A percentile compares a stretch with the other conserved stretches of the same genome.
phyloP scores from a whole-genome alignment of 1,140 invertebrate species.

The Zaprionus kolodkinae region DNA sequence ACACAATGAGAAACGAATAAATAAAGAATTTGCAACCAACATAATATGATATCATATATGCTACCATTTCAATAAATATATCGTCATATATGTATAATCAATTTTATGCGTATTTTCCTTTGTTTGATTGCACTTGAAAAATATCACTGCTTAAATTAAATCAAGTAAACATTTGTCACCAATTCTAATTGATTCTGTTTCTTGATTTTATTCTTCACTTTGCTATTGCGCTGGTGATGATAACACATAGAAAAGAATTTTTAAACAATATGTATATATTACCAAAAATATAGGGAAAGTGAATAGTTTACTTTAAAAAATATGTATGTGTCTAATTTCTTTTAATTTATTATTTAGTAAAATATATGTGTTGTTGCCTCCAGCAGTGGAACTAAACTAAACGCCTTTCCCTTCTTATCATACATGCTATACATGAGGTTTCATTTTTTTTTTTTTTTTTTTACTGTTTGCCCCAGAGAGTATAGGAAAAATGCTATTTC shows the following conservation, averaged over 20 bases:
- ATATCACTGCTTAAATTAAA: background rate
- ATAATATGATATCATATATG: no score
- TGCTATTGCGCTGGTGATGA: background rate
- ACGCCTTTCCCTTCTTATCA: constrained; percentile 44
- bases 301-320: background rate
- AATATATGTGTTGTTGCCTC: constrained; percentile 25
- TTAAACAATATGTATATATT: background rate
- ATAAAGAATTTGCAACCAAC: no score
- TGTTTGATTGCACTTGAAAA: background rate
- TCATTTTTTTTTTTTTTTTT: constrained; percentile 30
- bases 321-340: constrained; percentile 6
- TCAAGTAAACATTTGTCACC: constrained; percentile 2
- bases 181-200: background rate
- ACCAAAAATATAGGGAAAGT: background rate
- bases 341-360: constrained; percentile 18
- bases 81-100: no score
- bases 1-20: no score
- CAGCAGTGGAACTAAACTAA: constrained; percentile 43
- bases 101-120: background rate
- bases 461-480: constrained; percentile 17
- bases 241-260: background rate
- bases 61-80: no score
- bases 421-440: constrained; percentile 42
- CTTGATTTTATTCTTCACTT: background rate
- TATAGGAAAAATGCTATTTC: constrained; percentile 45